Conservation (phyloP, 1,140 invertebrate species). For the Apis mellifera region DNA sequence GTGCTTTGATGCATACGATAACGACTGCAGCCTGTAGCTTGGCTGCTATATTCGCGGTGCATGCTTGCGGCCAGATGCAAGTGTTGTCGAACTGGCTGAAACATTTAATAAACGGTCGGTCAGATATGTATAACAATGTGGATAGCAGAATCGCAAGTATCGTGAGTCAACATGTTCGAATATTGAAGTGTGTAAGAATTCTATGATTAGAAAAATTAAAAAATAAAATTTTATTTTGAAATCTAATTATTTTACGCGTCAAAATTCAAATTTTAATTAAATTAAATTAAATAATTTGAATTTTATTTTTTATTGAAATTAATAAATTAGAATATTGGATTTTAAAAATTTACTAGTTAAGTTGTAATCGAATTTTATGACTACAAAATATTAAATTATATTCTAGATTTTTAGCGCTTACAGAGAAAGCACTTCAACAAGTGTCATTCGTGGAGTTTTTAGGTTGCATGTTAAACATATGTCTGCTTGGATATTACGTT, state of each 20-base stretch:
- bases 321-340: no score
- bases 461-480: constrained; percentile 69
- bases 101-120: constrained; percentile 27
- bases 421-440: constrained; percentile 61
- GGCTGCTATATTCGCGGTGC: constrained; percentile 61
- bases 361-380: neutral
- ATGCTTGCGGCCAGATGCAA: constrained; percentile 67
- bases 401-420: constrained; percentile 57
- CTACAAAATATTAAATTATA: neutral
- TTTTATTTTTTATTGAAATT: no score
- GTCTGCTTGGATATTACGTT: constrained; percentile 70
- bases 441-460: constrained; percentile 69
- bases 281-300: no score
- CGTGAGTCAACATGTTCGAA: constrained; percentile 60
- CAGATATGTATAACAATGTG: constrained; percentile 3
- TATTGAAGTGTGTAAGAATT: constrained; percentile 41
- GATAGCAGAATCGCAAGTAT: constrained; percentile 53
- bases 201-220: neutral
- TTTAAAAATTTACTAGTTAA: no score
- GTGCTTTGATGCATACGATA: constrained; percentile 52
- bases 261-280: no score
- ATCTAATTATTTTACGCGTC: neutral
- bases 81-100: constrained; percentile 57
- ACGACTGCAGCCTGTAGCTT: constrained; percentile 55
- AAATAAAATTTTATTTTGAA: neutral